A percentile compares a stretch with the other conserved stretches of the same genome.
Evolutionary conservation across 2,888 invertebrate genomes (phyloP).

Genomic region (Proisotoma minuta): DNA sequence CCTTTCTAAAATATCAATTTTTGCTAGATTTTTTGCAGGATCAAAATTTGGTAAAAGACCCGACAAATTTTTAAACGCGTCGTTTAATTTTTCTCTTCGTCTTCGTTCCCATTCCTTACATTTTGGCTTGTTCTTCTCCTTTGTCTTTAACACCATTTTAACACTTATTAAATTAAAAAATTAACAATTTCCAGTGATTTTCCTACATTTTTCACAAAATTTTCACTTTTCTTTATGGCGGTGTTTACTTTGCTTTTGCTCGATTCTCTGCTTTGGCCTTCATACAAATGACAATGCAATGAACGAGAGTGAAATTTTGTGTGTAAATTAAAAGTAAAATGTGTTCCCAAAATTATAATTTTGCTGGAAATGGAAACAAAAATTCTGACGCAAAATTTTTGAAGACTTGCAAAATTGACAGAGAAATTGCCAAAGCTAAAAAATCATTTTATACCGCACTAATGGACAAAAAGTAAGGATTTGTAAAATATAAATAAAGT

Average conservation of each 20-base stretch:
- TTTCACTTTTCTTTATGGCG: too few relatives aligned
- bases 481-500: not conserved
- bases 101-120: constrained; percentile 44
- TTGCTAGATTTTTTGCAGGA: constrained; percentile 41
- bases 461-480: constrained; percentile 33
- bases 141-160: constrained; percentile 10
- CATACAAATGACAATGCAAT: too few relatives aligned
- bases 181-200: not conserved
- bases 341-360: not conserved
- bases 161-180: not conserved
- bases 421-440: not conserved
- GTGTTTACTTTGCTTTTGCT: too few relatives aligned
- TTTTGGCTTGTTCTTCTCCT: constrained; percentile 36
- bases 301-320: too few relatives aligned
- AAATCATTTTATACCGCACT: constrained; percentile 28
- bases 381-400: not conserved
- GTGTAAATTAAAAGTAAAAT: not conserved
- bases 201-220: too few relatives aligned
- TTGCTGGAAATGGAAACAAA: not conserved
- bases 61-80: constrained; percentile 42
- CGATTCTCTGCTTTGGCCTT: too few relatives aligned
- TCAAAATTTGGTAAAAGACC: constrained; percentile 45
- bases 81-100: constrained; percentile 42
- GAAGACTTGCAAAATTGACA: not conserved
- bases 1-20: constrained; percentile 43